These are phyloP conservation scores for Rhinopomastus cyanomelas DNA, from an alignment of 2,113 vertebrate genomes.

Conservation along the genomic window DNA sequence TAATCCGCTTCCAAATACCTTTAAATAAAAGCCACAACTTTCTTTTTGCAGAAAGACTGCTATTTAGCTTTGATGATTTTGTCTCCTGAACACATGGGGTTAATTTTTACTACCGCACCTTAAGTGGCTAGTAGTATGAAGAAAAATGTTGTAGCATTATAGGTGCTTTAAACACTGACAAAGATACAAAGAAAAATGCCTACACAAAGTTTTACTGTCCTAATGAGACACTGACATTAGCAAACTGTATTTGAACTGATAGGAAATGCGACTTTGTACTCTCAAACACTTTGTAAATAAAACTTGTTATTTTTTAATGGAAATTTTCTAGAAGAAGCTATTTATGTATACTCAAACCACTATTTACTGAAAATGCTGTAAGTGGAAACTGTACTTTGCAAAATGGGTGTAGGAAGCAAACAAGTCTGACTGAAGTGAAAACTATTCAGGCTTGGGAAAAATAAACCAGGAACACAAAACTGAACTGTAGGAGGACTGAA, in stretches of 20 bases:
- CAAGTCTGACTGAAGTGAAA: background rate
- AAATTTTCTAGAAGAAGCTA: slow-evolving; percentile 79
- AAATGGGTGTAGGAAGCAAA: background rate
- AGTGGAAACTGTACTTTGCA: background rate
- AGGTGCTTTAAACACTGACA: slow-evolving; percentile 37
- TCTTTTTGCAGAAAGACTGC: slow-evolving; percentile 31
- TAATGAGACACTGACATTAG: slow-evolving; percentile 49
- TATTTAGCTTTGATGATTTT: slow-evolving; percentile 32
- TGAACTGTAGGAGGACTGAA: slow-evolving; percentile 48
- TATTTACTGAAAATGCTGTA: slow-evolving; percentile 71
- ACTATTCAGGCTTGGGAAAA: background rate
- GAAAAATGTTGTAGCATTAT: background rate
- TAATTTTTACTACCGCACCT: slow-evolving; percentile 37
- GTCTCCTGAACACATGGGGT: background rate
- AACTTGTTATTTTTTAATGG: slow-evolving; percentile 77
- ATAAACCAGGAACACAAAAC: slow-evolving; percentile 10
- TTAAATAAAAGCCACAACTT: slow-evolving; percentile 24
- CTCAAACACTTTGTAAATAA: slow-evolving; percentile 78
- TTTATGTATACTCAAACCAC: slow-evolving; percentile 72
- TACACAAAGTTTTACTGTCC: slow-evolving; percentile 50
- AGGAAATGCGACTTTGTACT: slow-evolving; percentile 72
- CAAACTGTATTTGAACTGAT: slow-evolving; percentile 47
- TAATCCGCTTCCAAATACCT: background rate
- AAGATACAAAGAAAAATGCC: slow-evolving; percentile 6
- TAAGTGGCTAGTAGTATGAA: background rate